Base-by-base conservation (phyloP, 53 echinoderm and acorn worm genomes). In the Astropecten irregularis region DNA sequence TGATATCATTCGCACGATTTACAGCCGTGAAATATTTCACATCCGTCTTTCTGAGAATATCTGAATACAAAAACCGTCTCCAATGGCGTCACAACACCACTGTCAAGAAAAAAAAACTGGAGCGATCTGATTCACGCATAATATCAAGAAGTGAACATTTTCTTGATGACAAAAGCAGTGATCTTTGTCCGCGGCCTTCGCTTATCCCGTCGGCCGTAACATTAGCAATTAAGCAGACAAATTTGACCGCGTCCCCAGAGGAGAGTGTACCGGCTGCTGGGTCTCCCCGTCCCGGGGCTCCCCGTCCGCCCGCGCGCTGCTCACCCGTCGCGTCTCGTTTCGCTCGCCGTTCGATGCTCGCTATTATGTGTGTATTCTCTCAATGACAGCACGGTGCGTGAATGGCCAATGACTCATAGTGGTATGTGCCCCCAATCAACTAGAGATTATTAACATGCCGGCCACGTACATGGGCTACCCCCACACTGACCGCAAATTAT, bases 151-250 rank as follows among this genome's bases (percentile, higher is more conserved):
- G 31, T n/a, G n/a, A n/a, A n/a, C n/a, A n/a, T n/a, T 58, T 14
- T 58, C 28, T 30, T 56, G 27, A 31, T 30, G 31, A 27, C 28
- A 58, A 58, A 9, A 28, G 31, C 59, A 30, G 29, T 9, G 29
- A 58, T 31, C 31, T 30, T 11, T 31, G 29, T 58, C 59, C 59
- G 29, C 59, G 20, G 44, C 47, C 27, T 18, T 2, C 20, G 14
- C 25, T 15, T 55, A 58, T 23, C 28, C 76, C 76, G 26, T 56
- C 56, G 23, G 57, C 39, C 40, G 26, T 57, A 76, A 76, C 76
- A 76, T 76, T 39, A 76, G 56, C 55, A 40, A 76, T 76, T 76
- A 76, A 15, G 26, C 38, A 40, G n/a, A 58, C 76, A 56, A 36
- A 65, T 65, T 57, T 58, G 23, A n/a, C n/a, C n/a, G n/a, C 58